Conservation (phyloP, 2,797 vertebrate species). For the Falco berigora region DNA sequence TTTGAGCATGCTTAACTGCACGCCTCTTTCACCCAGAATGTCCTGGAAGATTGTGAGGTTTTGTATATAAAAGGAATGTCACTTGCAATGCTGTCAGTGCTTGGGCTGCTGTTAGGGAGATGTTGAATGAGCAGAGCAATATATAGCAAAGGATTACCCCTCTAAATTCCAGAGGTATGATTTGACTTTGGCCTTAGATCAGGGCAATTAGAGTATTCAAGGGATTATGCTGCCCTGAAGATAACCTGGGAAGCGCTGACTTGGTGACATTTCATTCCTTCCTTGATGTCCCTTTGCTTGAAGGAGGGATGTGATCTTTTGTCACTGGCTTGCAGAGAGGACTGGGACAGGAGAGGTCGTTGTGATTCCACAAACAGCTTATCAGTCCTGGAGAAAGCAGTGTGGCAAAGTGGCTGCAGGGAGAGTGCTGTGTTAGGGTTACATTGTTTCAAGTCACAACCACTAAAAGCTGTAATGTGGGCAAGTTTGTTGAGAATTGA, state of each 20-base stretch:
- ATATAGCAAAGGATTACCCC: not conserved
- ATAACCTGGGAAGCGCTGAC: not conserved
- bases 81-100: not conserved
- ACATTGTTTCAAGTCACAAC: not conserved
- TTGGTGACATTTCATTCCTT: not conserved
- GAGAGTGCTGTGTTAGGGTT: not conserved
- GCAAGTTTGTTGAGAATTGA: not conserved
- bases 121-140: not conserved
- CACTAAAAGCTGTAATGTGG: not conserved
- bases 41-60: not conserved
- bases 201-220: not conserved
- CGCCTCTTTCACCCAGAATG: not conserved
- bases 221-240: not conserved
- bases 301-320: not conserved
- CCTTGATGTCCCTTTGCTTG: not conserved
- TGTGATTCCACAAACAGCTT: not conserved
- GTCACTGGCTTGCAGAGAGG: not conserved
- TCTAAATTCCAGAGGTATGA: not conserved
- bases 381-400: not conserved
- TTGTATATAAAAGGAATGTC: not conserved
- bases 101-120: accelerated
- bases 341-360: too few species aligned
- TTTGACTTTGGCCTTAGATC: not conserved
- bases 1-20: not conserved
- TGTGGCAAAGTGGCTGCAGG: not conserved